phyloP scores from a whole-genome alignment of 2,113 vertebrate genomes.

The Speoplatyrhinus poulsoni region DNA sequence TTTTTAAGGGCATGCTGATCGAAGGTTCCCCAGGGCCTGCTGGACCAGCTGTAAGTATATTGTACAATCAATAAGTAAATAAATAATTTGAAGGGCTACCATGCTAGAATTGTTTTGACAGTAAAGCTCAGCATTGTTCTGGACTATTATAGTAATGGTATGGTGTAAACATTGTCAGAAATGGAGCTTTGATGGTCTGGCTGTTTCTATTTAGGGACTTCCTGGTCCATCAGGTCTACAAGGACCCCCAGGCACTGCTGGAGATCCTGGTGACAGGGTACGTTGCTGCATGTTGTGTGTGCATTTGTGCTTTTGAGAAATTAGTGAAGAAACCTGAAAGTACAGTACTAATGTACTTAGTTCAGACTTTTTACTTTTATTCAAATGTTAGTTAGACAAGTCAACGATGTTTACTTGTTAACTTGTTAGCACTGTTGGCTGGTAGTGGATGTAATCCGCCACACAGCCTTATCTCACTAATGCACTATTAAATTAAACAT shows the following conservation, averaged over 20 bases:
- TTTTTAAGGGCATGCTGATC: constrained; percentile 92
- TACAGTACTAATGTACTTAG: neutral
- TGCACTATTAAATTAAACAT: no score
- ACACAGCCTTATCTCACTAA: no score
- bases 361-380: no score
- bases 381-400: no score
- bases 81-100: neutral
- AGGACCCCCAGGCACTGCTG: constrained; percentile 87
- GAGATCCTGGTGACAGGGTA: constrained; percentile 95
- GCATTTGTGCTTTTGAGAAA: neutral
- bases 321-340: neutral
- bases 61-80: neutral
- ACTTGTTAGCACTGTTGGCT: no score
- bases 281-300: constrained; percentile 57
- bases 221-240: constrained; percentile 90
- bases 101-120: neutral
- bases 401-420: no score
- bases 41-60: constrained; percentile 86
- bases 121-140: neutral
- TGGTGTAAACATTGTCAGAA: neutral
- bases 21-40: constrained; percentile 90
- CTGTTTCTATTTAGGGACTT: constrained; percentile 83
- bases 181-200: constrained; percentile 9
- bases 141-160: neutral
- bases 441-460: no score